Conservation (phyloP, 2,113 vertebrate genomes). For the Ahaetulla prasina region DNA sequence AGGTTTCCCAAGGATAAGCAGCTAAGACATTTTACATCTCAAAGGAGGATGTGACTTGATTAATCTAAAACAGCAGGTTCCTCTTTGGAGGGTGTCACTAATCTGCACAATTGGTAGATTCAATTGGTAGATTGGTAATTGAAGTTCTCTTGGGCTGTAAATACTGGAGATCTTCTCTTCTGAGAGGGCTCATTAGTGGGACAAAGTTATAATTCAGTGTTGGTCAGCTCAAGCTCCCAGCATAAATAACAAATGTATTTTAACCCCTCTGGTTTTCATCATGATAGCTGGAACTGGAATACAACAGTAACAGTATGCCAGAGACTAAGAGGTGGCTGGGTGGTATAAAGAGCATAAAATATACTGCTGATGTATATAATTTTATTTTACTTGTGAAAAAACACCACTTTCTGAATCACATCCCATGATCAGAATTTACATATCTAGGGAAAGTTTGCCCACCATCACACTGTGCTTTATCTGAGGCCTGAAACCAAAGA, state of each 20-base stretch:
- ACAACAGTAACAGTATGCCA: neutral
- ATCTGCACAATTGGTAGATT: constrained; percentile 64
- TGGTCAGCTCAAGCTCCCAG: constrained; percentile 27
- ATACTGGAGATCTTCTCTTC: constrained; percentile 56
- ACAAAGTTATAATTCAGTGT: constrained; percentile 56
- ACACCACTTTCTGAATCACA: neutral
- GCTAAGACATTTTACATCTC: constrained; percentile 56
- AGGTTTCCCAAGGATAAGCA: constrained; percentile 63
- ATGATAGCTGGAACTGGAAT: neutral
- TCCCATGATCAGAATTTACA: neutral
- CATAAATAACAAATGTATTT: constrained; percentile 11
- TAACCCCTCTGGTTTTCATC: fast-evolving
- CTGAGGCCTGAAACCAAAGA: neutral
- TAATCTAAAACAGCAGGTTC: constrained; percentile 66
- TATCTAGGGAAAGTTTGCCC: neutral
- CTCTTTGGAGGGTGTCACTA: constrained; percentile 63
- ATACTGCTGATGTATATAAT: neutral
- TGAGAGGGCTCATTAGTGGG: constrained; percentile 58
- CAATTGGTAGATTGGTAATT: constrained; percentile 68
- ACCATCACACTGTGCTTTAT: neutral
- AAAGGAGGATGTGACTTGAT: constrained; percentile 55
- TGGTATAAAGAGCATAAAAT: neutral
- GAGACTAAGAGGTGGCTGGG: neutral
- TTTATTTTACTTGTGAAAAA: neutral
- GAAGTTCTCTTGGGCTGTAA: constrained; percentile 63